phyloP scores from a whole-genome alignment of 2,113 vertebrate species.

The Rhinogobius similis region DNA sequence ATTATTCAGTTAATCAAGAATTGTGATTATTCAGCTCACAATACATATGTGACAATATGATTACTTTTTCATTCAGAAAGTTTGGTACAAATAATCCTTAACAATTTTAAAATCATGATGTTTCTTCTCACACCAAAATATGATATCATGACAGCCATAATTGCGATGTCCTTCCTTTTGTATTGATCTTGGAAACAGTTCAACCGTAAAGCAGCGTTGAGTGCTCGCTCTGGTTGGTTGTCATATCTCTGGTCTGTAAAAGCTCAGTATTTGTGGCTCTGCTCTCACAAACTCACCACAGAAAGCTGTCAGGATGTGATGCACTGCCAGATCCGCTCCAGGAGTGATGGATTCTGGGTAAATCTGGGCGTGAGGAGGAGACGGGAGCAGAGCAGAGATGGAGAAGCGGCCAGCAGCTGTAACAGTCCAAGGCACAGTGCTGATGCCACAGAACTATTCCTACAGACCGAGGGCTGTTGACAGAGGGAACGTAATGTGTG shows the following conservation, averaged over 20 bases:
- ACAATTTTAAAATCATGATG: too few relatives aligned
- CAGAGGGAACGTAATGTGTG: not conserved
- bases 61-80: too few relatives aligned
- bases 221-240: slow-evolving; percentile 32
- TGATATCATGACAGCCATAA: too few relatives aligned
- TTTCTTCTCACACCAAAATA: too few relatives aligned
- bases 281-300: not conserved
- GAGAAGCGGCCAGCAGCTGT: not conserved
- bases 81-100: too few relatives aligned
- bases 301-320: slow-evolving; percentile 23
- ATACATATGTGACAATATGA: too few relatives aligned
- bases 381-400: slow-evolving; percentile 10
- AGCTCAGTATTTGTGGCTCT: slow-evolving; percentile 8
- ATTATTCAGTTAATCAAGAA: too few relatives aligned
- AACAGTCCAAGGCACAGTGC: not conserved
- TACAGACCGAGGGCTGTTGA: not conserved
- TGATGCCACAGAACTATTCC: not conserved
- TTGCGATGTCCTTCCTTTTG: not conserved
- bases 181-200: not conserved
- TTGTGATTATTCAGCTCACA: too few relatives aligned
- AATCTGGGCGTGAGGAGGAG: slow-evolving; percentile 13
- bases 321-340: slow-evolving; percentile 17
- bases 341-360: not conserved
- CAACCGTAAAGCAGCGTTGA: not conserved
- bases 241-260: slow-evolving; percentile 9